Percentiles rank a stretch among this genome's conserved stretches.
Conservation (phyloP, 2,797 vertebrate genomes). For the Danio kyathit region DNA sequence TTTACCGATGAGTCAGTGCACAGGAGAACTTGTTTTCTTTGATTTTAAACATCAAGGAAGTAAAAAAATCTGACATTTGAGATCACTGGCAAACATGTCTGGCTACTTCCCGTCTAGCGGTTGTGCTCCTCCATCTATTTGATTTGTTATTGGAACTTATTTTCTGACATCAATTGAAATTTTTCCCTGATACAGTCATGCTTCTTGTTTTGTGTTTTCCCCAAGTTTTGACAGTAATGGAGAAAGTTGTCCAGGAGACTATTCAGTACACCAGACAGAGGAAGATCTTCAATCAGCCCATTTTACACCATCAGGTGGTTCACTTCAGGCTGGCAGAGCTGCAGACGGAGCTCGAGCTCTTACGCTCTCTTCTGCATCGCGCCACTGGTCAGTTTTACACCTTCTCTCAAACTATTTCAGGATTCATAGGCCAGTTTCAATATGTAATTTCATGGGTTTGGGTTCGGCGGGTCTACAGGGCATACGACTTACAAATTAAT, state of each 20-base stretch:
- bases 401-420: background rate
- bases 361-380: slow-evolving; percentile 83
- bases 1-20: background rate
- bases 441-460: slow-evolving; percentile 22
- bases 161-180: background rate
- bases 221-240: slow-evolving; percentile 81
- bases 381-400: slow-evolving; percentile 75
- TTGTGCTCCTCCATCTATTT: background rate
- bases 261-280: slow-evolving; percentile 83
- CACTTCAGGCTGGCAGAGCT: slow-evolving; percentile 89
- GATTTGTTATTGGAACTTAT: background rate
- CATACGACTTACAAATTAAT: background rate
- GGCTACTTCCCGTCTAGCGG: slow-evolving; percentile 9
- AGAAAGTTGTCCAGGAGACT: slow-evolving; percentile 83
- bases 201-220: slow-evolving; percentile 30
- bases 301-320: slow-evolving; percentile 86
- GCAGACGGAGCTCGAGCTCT: slow-evolving; percentile 86
- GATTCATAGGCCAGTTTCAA: slow-evolving; percentile 19
- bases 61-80: slow-evolving; percentile 4
- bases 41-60: background rate
- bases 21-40: background rate
- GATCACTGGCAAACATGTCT: background rate
- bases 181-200: slow-evolving; percentile 2
- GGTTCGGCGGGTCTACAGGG: background rate
- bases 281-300: slow-evolving; percentile 79